Conservation (phyloP, 2,888 invertebrate genomes). For the Hylaea fasciaria region DNA sequence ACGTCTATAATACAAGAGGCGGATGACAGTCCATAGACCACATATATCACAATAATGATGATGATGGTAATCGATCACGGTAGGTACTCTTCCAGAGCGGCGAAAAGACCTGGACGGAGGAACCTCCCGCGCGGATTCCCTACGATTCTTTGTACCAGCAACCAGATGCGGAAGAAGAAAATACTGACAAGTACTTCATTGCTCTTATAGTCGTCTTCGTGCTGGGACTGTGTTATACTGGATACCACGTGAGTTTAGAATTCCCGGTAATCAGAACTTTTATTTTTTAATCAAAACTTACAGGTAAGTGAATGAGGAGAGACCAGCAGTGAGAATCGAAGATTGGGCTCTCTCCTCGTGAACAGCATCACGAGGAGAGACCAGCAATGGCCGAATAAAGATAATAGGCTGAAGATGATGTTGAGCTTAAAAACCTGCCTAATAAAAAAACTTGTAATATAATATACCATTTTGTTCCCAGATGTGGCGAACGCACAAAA, state of each 20-base stretch:
- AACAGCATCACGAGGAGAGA: no score
- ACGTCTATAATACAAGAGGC: no score
- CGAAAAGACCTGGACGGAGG: constrained; percentile 93
- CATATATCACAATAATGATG: no score
- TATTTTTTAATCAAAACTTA: no score
- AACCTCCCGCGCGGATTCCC: constrained; percentile 90
- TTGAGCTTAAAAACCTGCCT: no score
- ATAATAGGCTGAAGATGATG: no score
- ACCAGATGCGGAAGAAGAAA: constrained; percentile 91
- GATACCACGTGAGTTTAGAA: constrained; percentile 87
- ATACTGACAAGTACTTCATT: constrained; percentile 92
- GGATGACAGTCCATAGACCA: no score
- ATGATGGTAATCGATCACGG: constrained; percentile 22
- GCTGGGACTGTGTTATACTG: constrained; percentile 82
- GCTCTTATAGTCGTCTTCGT: constrained; percentile 90
- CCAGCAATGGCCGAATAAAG: no score
- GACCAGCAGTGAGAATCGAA: no score
- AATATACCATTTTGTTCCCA: constrained; percentile 45
- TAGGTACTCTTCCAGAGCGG: constrained; percentile 85
- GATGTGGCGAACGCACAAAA: constrained; percentile 90
- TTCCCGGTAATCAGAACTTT: background rate
- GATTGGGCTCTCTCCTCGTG: no score
- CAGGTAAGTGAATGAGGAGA: no score
- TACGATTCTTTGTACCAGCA: constrained; percentile 91
- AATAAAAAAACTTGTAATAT: no score